Percentiles rank a stretch among this genome's conserved stretches.
Evolutionary conservation across 2,797 vertebrate genomes (phyloP).

Genomic region (Ciconia nigra): DNA sequence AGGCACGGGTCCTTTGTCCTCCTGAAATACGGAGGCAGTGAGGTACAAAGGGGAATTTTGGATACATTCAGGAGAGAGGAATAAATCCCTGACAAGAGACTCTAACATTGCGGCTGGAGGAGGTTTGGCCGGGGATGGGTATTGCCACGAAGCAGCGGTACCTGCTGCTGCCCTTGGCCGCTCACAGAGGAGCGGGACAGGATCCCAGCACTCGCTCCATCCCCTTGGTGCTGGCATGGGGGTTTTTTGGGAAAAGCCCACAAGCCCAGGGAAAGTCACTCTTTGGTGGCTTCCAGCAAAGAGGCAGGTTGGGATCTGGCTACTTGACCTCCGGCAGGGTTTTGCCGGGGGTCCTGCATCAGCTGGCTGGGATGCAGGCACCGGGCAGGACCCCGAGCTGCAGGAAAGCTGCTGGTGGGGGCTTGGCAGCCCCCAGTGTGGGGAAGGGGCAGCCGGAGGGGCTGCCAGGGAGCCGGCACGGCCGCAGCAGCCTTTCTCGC

Average conservation of each 20-base stretch:
- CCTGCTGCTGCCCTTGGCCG: neutral
- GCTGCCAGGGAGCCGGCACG: neutral
- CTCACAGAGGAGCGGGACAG: accelerated
- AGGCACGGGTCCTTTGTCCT: neutral
- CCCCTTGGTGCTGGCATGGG: accelerated
- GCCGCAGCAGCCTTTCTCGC: neutral
- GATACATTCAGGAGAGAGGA: neutral
- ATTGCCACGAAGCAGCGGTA: accelerated
- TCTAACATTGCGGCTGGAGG: neutral
- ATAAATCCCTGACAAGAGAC: neutral
- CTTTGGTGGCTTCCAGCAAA: neutral
- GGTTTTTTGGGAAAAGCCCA: neutral
- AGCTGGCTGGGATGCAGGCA: neutral
- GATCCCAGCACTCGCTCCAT: accelerated
- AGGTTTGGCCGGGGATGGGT: neutral
- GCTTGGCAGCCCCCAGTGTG: accelerated
- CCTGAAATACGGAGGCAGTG: neutral
- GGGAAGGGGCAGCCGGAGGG: neutral
- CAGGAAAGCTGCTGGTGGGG: neutral
- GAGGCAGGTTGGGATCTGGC: neutral
- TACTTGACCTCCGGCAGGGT: accelerated
- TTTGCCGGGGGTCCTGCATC: neutral
- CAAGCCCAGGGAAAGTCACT: neutral
- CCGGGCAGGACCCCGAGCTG: neutral
- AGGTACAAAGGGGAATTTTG: neutral